Evolutionary conservation across 2,113 vertebrate species (phyloP).

Genomic region (Tyto alba): DNA sequence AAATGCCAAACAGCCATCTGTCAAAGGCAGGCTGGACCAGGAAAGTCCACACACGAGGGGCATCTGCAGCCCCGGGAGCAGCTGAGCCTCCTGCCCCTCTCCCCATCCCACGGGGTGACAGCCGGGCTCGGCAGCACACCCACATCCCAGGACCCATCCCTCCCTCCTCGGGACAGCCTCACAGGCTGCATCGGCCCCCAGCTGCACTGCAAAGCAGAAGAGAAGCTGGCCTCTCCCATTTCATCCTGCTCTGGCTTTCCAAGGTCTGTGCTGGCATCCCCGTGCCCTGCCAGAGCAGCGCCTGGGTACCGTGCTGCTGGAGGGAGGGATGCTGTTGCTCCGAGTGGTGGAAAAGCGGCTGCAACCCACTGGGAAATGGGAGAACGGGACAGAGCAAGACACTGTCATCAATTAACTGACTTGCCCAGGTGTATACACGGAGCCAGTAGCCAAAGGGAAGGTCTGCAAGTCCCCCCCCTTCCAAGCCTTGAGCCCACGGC

Average conservation of each 20-base stretch:
- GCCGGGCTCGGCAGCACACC: not conserved
- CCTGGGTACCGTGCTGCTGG: accelerated
- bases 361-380: accelerated
- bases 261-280: not conserved
- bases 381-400: not conserved
- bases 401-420: accelerated
- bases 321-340: not conserved
- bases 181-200: not conserved
- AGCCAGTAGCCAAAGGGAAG: not conserved
- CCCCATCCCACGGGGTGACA: not conserved
- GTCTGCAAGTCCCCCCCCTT: accelerated
- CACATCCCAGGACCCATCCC: not conserved
- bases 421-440: not conserved
- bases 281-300: accelerated
- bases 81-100: not conserved
- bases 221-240: not conserved
- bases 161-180: not conserved
- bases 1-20: not conserved
- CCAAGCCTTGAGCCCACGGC: accelerated
- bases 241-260: not conserved
- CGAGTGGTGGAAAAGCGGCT: not conserved
- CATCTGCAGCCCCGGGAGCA: not conserved
- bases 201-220: not conserved
- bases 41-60: not conserved
- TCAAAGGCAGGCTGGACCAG: not conserved